A percentile compares a stretch with the other conserved stretches of the same genome.
These are phyloP conservation scores for Hydraecia micacea DNA, from an alignment of 2,888 invertebrate species.

Conservation along the genomic window DNA sequence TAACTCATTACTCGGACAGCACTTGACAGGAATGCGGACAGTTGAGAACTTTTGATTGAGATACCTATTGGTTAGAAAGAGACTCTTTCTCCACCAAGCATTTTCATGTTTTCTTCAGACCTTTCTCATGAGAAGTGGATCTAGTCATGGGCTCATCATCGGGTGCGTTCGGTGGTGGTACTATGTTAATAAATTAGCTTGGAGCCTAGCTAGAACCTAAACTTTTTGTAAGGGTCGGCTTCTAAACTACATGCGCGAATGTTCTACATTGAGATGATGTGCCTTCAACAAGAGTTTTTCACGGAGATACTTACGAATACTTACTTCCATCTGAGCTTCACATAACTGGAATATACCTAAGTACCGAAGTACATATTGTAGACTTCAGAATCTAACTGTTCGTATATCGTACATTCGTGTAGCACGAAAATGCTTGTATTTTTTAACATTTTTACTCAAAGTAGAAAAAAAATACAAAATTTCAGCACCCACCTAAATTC, in stretches of 20 bases:
- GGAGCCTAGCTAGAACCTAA: neutral
- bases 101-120: neutral
- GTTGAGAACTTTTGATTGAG: slow-evolving; percentile 7
- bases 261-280: neutral
- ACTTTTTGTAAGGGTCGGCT: neutral
- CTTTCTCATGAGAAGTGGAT: neutral
- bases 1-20: neutral
- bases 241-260: neutral
- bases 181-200: neutral
- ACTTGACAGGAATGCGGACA: slow-evolving; percentile 7
- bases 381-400: neutral
- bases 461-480: neutral
- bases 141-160: neutral
- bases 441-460: neutral
- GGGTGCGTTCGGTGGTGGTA: neutral
- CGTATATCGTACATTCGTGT: neutral
- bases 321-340: neutral
- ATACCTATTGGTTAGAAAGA: neutral
- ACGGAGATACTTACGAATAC: no score
- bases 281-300: neutral
- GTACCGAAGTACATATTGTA: neutral
- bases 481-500: slow-evolving; percentile 5
- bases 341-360: no score
- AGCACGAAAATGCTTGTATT: neutral
- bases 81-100: neutral